Base-by-base conservation (phyloP, 2,888 invertebrate genomes). In the Tineola bisselliella region DNA sequence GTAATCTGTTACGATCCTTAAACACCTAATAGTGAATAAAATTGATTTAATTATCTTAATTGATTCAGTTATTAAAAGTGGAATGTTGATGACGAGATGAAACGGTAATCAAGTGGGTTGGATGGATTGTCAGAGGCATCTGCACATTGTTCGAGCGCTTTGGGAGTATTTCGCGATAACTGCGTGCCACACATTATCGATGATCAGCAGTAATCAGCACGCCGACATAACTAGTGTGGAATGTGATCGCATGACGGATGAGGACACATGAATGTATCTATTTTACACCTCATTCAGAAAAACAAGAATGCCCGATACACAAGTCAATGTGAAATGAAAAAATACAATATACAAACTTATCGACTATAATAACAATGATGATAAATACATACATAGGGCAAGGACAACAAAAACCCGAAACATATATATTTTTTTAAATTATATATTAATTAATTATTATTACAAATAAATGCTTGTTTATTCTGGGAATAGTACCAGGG, bases 181-280 rank as follows among this genome's bases (percentile, higher is more conserved):
- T 57, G 64, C 66, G 65, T 67, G 66, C 66, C 64, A 25, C 44
- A 64, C 66, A 65, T 67, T 38, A 64, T 66, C 63, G 63, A 13
- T 48, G 63, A 62, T 54, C 54, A 19, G 54, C 4, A n/a, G n/a
- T n/a, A n/a, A n/a, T n/a, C n/a, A n/a, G n/a, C n/a, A 54, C 63
- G 44, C 62, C 18, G 17, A 54, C 62, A 62, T 62, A 62, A 48
- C 63, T 61, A 62, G 65, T 59, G 56, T 60, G 70, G 70, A 71
- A 70, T 70, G 70, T 66, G 67, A 69, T 66, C 66, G 65, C 63
- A 62, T 66, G 65, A 66, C 66, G 67, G 66, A 65, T 65, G 65
- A 65, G 5, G 56, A 11, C 25, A 3, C n/a, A 56, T 19, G 13
- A 48, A 48, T 48, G 48, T 48, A n/a, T 15, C 48, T 48, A 48